Percentiles rank a stretch among this genome's conserved stretches.
Conservation (phyloP, 2,888 invertebrate species). For the Rutpela maculata region DNA sequence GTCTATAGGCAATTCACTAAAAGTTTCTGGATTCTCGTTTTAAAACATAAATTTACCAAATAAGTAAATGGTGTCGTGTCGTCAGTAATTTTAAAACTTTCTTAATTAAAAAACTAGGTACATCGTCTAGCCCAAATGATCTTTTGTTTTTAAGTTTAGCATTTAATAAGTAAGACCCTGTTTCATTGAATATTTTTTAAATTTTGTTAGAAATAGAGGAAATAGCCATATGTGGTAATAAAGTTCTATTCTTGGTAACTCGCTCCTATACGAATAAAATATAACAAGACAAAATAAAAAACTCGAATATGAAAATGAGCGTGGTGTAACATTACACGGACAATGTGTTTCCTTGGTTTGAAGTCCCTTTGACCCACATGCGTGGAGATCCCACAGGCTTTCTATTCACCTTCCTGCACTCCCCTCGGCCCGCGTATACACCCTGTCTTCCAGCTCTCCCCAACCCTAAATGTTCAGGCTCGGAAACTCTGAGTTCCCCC, state of each 20-base stretch:
- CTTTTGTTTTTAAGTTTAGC: no score
- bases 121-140: no score
- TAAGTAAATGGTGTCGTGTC: no score
- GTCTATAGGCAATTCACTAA: no score
- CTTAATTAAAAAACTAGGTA: no score
- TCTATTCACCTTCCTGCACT: neutral
- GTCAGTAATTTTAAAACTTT: no score
- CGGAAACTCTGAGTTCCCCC: conserved; percentile 1
- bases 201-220: neutral
- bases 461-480: neutral
- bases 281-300: conserved; percentile 16
- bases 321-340: neutral
- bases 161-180: no score
- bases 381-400: conserved; percentile 20
- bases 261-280: neutral
- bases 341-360: conserved; percentile 16
- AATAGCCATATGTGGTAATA: neutral
- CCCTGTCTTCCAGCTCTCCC: neutral
- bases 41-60: no score
- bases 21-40: no score
- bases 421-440: conserved; percentile 11
- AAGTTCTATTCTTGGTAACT: conserved; percentile 19
- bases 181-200: no score
- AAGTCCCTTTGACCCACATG: conserved; percentile 30
- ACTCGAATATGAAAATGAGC: conserved; percentile 2